Evolutionary conservation across 2,888 invertebrate species (phyloP).

Genomic region (Salpingus planirostris): DNA sequence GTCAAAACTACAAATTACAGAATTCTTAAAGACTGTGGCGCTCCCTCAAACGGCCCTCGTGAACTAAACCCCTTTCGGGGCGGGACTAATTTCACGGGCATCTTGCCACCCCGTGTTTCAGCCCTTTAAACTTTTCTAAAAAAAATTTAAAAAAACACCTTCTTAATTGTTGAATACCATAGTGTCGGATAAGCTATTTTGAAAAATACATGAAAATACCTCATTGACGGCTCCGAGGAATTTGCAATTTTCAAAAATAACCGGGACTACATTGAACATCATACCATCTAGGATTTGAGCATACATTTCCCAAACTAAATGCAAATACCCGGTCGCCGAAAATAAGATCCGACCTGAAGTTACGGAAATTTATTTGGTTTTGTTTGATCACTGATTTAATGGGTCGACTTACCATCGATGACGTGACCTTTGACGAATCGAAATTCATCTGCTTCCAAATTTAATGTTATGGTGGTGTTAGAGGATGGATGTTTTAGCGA

Average conservation of each 20-base stretch:
- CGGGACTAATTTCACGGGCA: no score
- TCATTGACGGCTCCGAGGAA: constrained; percentile 77
- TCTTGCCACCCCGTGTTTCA: no score
- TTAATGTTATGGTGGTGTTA: no score
- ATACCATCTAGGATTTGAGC: constrained; percentile 60
- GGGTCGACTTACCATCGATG: constrained; percentile 67
- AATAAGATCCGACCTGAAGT: constrained; percentile 61
- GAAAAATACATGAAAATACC: no score
- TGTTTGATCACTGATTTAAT: constrained; percentile 20
- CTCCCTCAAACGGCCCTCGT: no score
- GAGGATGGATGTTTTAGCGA: constrained; percentile 54
- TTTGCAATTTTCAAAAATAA: constrained; percentile 76
- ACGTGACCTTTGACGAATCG: constrained; percentile 71
- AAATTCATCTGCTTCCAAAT: constrained; percentile 51
- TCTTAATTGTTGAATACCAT: no score
- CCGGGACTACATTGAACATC: constrained; percentile 59
- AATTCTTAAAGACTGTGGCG: no score
- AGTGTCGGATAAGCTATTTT: no score
- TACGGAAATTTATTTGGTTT: not conserved
- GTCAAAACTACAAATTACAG: no score
- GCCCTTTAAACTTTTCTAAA: no score
- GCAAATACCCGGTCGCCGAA: constrained; percentile 78
- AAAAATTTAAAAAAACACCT: no score
- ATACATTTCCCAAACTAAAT: constrained; percentile 69
- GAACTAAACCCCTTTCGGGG: no score